Evolutionary conservation across 2,113 vertebrate genomes (phyloP), one percentile per base, ranked within the genome.

Genomic region (Calonectris borealis): DNA sequence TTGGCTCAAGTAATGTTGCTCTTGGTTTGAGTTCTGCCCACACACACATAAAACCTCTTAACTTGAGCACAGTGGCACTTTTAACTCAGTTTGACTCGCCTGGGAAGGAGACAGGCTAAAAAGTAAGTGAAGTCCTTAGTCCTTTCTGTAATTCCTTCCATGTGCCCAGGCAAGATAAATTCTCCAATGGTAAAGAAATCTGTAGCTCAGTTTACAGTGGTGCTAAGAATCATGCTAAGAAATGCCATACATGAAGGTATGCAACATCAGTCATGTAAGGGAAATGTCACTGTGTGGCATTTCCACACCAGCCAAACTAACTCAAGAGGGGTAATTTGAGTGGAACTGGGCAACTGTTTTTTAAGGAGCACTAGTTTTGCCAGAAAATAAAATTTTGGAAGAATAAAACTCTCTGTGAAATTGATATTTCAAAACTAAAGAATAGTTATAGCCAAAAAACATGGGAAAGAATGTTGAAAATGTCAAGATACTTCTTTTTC

Each of bases 251-350:
- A 77, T 78, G 88, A 78, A 92, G 79, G 96, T 72, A 94, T 69
- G 92, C 95, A 96, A 52, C 88, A 96, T 93, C 94, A 97, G 88
- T 92, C 95, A 94, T 72, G 86, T n/a, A 91, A 95, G 94, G 77
- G 83, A 95, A 96, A 96, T 96, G 95, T 95, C 96, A 94, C 76
- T 44, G 94, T 62, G 88, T 95, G 96, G 96, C 96, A 96, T 95
- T 96, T 96, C 88, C 88, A 95, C 60, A 48, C 80, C 79, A 84
- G 94, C 93, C 96, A 96, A 75, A 92, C 79, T 86, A 70, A 94
- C 64, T 90, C 86, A 38, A 4, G 93, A 88, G 15, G 32, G 52
- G 94, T 93, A 96, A 97, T 88, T 75, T 86, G 88, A 97, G 95
- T 78, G 83, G 90, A 95, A 94, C 83, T 0, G n/a, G 92, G 93